These are phyloP conservation scores for Drosophila arizonae DNA, from an alignment of 1,140 invertebrate species.

Conservation along the genomic window DNA sequence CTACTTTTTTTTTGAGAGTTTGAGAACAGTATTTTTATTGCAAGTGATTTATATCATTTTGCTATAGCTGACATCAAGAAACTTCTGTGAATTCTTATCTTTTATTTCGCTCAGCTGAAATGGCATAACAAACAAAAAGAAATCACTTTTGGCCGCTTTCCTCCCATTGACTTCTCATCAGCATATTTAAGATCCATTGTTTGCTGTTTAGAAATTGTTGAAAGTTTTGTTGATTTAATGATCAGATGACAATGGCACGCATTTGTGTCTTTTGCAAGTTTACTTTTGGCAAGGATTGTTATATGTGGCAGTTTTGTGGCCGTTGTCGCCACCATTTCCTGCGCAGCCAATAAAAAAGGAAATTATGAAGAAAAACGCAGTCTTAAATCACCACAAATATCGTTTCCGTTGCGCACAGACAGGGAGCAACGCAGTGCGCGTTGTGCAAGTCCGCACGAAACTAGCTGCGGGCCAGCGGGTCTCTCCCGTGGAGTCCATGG, in stretches of 20 bases:
- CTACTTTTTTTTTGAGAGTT: too few relatives aligned
- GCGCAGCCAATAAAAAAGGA: slow-evolving; percentile 57
- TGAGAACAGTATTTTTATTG: too few relatives aligned
- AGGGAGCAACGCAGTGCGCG: slow-evolving; percentile 13
- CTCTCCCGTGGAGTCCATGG: slow-evolving; percentile 8
- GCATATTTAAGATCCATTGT: slow-evolving; percentile 17
- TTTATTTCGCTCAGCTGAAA: neutral
- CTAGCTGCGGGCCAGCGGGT: slow-evolving; percentile 5
- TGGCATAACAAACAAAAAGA: slow-evolving; percentile 9
- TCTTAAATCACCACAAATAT: slow-evolving; percentile 44
- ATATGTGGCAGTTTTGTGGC: slow-evolving; percentile 50
- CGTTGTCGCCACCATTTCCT: slow-evolving; percentile 57
- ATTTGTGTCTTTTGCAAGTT: neutral
- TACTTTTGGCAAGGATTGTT: slow-evolving; percentile 54
- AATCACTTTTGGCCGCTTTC: slow-evolving; percentile 7
- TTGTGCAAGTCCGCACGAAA: slow-evolving; percentile 44
- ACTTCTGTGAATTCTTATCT: slow-evolving; percentile 1
- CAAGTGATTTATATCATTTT: neutral
- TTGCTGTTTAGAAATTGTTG: slow-evolving; percentile 6
- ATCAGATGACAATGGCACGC: neutral
- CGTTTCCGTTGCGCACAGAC: slow-evolving; percentile 53
- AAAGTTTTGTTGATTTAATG: slow-evolving; percentile 15
- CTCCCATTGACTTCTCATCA: slow-evolving; percentile 8
- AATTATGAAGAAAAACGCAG: slow-evolving; percentile 3
- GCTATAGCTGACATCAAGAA: neutral